Percentiles rank a stretch among this genome's conserved stretches.
Evolutionary conservation across 1,140 invertebrate genomes (phyloP).

Genomic region (Venturia canescens): DNA sequence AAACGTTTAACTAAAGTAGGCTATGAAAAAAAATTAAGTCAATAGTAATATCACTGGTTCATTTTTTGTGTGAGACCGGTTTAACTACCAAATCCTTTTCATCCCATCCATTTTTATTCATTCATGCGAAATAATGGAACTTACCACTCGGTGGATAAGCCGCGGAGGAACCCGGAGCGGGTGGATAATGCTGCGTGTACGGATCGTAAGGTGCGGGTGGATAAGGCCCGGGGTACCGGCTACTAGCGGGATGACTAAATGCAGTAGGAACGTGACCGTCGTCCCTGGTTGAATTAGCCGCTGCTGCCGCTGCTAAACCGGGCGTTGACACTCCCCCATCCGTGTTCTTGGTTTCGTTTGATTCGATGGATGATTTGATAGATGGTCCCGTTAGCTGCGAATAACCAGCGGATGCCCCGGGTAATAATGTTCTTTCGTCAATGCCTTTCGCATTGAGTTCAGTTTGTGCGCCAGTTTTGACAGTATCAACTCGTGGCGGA

Average conservation of each 20-base stretch:
- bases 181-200: conserved; percentile 77
- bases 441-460: not conserved
- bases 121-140: conserved; percentile 43
- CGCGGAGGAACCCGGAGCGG: conserved; percentile 69
- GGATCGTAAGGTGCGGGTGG: conserved; percentile 76
- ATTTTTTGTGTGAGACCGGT: too few species aligned
- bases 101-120: not conserved
- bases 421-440: conserved; percentile 16
- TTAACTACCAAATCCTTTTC: not conserved
- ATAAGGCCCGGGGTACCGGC: conserved; percentile 77
- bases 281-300: conserved; percentile 56
- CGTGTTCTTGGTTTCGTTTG: conserved; percentile 56
- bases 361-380: conserved; percentile 38
- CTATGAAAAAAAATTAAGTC: too few species aligned
- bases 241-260: conserved; percentile 74
- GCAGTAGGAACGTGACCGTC: conserved; percentile 69
- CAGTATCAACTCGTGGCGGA: conserved; percentile 50
- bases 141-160: conserved; percentile 72
- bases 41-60: too few species aligned
- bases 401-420: conserved; percentile 56
- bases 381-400: conserved; percentile 30
- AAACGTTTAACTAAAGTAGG: too few species aligned
- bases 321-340: conserved; percentile 46
- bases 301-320: conserved; percentile 37
- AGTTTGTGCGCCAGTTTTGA: conserved; percentile 59